A percentile compares a stretch with the other conserved stretches of the same genome.
These are phyloP conservation scores for Agrochola litura DNA, from an alignment of 2,888 invertebrate genomes.

Conservation along the genomic window DNA sequence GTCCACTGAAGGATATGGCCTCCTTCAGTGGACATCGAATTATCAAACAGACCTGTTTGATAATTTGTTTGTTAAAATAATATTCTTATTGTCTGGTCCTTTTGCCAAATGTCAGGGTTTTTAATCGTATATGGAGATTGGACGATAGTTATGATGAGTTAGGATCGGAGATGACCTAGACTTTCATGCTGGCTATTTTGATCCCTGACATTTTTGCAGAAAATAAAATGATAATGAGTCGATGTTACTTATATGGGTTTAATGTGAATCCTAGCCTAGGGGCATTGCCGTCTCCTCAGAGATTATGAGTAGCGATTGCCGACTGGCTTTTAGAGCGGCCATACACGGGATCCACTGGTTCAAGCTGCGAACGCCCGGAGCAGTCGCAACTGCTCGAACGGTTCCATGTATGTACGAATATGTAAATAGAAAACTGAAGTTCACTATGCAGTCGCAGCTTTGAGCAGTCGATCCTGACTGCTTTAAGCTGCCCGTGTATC, in stretches of 20 bases:
- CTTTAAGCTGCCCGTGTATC: no score
- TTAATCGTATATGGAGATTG: background rate
- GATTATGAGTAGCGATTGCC: background rate
- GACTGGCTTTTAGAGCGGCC: no score
- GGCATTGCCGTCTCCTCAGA: background rate
- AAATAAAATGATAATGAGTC: slow-evolving; percentile 7
- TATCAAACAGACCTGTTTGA: background rate
- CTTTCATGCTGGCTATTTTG: background rate
- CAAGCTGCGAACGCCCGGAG: no score
- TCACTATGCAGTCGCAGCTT: no score
- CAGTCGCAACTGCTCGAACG: no score
- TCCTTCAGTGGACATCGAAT: no score
- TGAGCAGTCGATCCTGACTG: no score
- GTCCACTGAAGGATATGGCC: no score
- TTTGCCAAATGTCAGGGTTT: slow-evolving; percentile 53
- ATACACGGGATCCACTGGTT: no score
- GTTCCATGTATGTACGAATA: no score
- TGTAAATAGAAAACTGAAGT: no score
- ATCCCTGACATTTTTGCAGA: slow-evolving; percentile 43
- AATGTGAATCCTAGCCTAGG: background rate
- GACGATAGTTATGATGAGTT: slow-evolving; percentile 7
- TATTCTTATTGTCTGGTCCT: slow-evolving; percentile 6
- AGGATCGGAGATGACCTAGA: slow-evolving; percentile 27
- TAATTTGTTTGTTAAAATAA: background rate
- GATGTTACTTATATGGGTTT: background rate